Evolutionary conservation across 2,797 vertebrate genomes (phyloP).

Genomic region (Pitangus sulphuratus): DNA sequence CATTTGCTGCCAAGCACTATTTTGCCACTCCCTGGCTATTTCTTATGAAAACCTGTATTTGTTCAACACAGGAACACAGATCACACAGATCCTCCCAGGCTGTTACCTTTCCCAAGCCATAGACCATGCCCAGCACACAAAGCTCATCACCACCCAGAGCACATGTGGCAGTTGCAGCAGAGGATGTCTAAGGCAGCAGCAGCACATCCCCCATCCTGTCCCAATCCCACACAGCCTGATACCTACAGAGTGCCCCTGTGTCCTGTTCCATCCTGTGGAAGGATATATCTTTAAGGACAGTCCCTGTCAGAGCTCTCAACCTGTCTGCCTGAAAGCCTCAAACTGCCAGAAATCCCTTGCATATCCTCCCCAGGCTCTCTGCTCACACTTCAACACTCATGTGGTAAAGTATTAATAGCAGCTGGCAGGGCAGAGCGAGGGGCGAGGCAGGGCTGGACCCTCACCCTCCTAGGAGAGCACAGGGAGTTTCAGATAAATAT

Average conservation of each 20-base stretch:
- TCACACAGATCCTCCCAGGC: neutral
- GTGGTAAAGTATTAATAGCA: conserved; percentile 2
- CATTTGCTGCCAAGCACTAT: neutral
- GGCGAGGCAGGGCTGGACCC: neutral
- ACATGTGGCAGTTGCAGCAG: neutral
- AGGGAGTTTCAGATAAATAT: neutral
- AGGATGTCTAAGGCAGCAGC: neutral
- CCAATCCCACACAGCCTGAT: fast-evolving
- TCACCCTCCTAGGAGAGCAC: neutral
- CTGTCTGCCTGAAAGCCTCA: neutral
- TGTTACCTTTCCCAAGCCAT: neutral
- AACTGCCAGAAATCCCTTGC: neutral
- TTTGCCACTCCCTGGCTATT: neutral
- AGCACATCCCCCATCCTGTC: neutral
- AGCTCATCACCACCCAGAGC: neutral
- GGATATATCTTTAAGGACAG: neutral
- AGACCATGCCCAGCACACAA: neutral
- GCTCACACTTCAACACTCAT: neutral
- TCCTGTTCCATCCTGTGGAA: fast-evolving
- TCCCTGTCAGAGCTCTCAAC: neutral
- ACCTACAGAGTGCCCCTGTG: neutral
- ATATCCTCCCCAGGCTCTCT: neutral
- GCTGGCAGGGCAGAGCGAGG: neutral
- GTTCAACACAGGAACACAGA: neutral
- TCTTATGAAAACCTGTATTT: neutral